Percentiles rank a stretch among this genome's conserved stretches.
Evolutionary conservation across 2,797 vertebrate genomes (phyloP).

Genomic region (Bryconaethiops microstoma): DNA sequence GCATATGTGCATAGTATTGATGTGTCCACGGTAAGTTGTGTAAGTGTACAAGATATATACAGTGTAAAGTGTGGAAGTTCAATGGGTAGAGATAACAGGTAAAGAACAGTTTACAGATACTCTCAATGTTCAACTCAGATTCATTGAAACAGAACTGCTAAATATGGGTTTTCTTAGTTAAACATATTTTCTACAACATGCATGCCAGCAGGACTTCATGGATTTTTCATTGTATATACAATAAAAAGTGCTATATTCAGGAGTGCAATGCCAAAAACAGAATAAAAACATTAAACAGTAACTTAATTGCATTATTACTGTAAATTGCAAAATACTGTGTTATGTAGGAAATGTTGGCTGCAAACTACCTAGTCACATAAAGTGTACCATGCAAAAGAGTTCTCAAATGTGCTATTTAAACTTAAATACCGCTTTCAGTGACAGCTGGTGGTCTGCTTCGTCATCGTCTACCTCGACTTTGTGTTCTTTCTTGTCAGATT

Average conservation of each 20-base stretch:
- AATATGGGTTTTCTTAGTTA: not conserved
- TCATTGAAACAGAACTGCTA: not conserved
- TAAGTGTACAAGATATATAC: too few species aligned
- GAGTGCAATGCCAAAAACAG: too few species aligned
- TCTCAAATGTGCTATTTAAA: not conserved
- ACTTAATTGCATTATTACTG: too few species aligned
- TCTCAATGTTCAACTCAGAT: too few species aligned
- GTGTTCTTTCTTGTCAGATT: slow-evolving; percentile 78
- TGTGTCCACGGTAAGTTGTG: too few species aligned
- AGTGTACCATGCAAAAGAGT: not conserved
- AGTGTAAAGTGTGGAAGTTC: too few species aligned
- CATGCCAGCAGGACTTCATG: not conserved
- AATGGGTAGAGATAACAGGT: not conserved
- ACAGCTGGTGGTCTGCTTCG: slow-evolving; percentile 82
- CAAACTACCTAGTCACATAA: not conserved
- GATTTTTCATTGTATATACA: not conserved
- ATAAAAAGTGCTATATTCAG: not conserved
- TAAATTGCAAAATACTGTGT: too few species aligned
- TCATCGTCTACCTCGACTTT: slow-evolving; percentile 78
- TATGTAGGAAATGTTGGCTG: not conserved
- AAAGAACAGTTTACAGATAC: not conserved
- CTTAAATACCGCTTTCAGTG: slow-evolving; percentile 79
- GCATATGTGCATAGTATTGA: too few species aligned
- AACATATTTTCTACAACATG: not conserved
- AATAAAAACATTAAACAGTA: not conserved